phyloP scores from a whole-genome alignment of 2,888 invertebrate genomes.

The Thereva nobilitata region DNA sequence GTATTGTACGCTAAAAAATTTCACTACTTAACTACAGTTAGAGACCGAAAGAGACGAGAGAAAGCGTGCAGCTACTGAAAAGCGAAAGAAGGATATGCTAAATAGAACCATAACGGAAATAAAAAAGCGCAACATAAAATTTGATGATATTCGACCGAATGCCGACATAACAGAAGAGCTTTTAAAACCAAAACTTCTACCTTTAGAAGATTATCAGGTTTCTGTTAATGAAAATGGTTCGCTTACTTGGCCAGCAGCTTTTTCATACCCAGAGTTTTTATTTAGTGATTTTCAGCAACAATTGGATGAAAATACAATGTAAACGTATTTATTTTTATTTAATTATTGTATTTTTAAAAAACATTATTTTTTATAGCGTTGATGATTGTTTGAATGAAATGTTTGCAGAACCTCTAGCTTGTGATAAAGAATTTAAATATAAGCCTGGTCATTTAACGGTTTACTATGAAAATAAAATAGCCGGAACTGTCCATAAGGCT shows the following conservation, averaged over 20 bases:
- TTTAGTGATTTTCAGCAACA: slow-evolving; percentile 85
- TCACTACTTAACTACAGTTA: slow-evolving; percentile 43
- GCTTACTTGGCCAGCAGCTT: slow-evolving; percentile 84
- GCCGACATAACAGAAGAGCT: slow-evolving; percentile 58
- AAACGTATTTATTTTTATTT: slow-evolving; percentile 48
- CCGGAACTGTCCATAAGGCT: slow-evolving; percentile 64
- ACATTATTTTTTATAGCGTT: slow-evolving; percentile 58
- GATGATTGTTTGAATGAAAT: slow-evolving; percentile 66
- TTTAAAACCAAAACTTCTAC: slow-evolving; percentile 68
- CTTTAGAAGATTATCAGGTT: slow-evolving; percentile 68
- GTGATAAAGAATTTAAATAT: slow-evolving; percentile 74
- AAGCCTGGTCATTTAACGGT: slow-evolving; percentile 65
- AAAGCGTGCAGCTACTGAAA: slow-evolving; percentile 63
- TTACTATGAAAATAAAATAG: slow-evolving; percentile 73
- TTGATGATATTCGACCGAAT: slow-evolving; percentile 61
- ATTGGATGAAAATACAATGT: slow-evolving; percentile 74
- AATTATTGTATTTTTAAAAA: slow-evolving; percentile 19
- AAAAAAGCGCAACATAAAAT: slow-evolving; percentile 60
- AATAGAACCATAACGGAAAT: slow-evolving; percentile 59
- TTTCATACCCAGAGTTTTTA: slow-evolving; percentile 86
- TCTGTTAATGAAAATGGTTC: slow-evolving; percentile 62
- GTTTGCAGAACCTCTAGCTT: slow-evolving; percentile 70
- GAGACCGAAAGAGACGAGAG: slow-evolving; percentile 55
- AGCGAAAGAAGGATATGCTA: slow-evolving; percentile 57
- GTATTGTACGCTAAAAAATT: not conserved